Evolutionary conservation across 1,140 invertebrate species (phyloP).

Genomic region (Venturia canescens): DNA sequence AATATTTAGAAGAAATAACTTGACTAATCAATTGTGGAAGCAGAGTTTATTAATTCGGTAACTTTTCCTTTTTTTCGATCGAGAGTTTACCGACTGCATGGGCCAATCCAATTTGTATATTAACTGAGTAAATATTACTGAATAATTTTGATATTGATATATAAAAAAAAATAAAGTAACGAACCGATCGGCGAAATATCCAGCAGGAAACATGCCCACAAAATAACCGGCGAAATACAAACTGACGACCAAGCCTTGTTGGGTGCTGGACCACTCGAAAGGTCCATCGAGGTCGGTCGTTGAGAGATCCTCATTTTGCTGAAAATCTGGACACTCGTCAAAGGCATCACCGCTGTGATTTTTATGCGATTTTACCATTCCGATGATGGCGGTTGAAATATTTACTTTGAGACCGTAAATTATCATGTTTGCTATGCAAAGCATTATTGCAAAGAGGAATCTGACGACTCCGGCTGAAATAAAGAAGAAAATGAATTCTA

Average conservation of each 20-base stretch:
- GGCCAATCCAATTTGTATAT: not conserved
- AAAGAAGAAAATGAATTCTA: not conserved
- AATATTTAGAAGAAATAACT: too few relatives aligned
- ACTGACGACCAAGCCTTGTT: conserved; percentile 85
- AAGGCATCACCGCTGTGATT: conserved; percentile 59
- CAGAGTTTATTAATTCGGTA: too few relatives aligned
- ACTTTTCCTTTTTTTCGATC: too few relatives aligned
- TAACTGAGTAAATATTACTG: too few relatives aligned
- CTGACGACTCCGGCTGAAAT: conserved; percentile 63
- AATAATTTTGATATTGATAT: not conserved
- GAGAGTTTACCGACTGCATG: too few relatives aligned
- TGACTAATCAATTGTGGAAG: too few relatives aligned
- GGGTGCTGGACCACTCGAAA: conserved; percentile 82
- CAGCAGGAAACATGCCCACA: conserved; percentile 81
- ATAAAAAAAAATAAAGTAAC: conserved; percentile 25
- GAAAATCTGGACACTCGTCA: conserved; percentile 61
- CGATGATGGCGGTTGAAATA: conserved; percentile 90
- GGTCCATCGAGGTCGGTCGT: conserved; percentile 79
- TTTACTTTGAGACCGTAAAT: conserved; percentile 93
- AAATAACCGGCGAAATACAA: conserved; percentile 94
- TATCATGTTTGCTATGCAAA: conserved; percentile 79
- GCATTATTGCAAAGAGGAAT: conserved; percentile 72
- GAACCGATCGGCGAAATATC: conserved; percentile 78
- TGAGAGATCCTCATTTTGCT: not conserved
- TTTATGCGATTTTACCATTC: conserved; percentile 88